Percentiles rank a stretch among this genome's conserved stretches.
phyloP scores from a whole-genome alignment of 2,888 invertebrate species.

The Lasioglossum vierecki region DNA sequence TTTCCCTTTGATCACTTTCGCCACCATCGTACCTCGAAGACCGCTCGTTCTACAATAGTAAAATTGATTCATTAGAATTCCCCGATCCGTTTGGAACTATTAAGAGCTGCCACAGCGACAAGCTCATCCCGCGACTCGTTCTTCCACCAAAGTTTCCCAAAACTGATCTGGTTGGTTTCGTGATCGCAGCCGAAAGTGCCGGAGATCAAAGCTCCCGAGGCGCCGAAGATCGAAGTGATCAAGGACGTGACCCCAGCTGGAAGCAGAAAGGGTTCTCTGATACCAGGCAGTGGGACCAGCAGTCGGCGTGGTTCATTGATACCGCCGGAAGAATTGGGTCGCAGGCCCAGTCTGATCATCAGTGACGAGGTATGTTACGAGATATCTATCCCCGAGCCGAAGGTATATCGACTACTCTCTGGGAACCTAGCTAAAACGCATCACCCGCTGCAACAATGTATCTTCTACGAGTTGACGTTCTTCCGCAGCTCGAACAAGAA shows the following conservation, averaged over 20 bases:
- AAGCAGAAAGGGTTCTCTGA: conserved; percentile 90
- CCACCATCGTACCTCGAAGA: neutral
- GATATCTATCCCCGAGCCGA: conserved; percentile 22
- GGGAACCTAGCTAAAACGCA: conserved; percentile 28
- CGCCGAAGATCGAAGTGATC: conserved; percentile 95
- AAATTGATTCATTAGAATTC: neutral
- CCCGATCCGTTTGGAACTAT: neutral
- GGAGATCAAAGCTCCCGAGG: conserved; percentile 87
- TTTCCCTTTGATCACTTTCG: neutral
- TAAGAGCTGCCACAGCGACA: conserved; percentile 1
- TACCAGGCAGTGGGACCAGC: conserved; percentile 87
- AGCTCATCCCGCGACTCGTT: neutral
- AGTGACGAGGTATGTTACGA: conserved; percentile 94
- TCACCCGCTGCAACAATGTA: conserved; percentile 31
- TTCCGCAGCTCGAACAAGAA: neutral
- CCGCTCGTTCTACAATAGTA: neutral
- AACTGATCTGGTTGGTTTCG: conserved; percentile 30
- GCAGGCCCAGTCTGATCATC: conserved; percentile 95
- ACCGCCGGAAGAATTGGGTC: conserved; percentile 93
- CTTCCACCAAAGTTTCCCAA: neutral
- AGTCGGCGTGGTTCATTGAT: conserved; percentile 94
- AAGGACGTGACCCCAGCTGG: conserved; percentile 91
- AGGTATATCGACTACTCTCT: conserved; percentile 56
- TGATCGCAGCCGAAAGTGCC: conserved; percentile 82
- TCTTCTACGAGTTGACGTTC: neutral